phyloP scores from a whole-genome alignment of 2,888 invertebrate species.

The Himalopsyche tibetana region DNA sequence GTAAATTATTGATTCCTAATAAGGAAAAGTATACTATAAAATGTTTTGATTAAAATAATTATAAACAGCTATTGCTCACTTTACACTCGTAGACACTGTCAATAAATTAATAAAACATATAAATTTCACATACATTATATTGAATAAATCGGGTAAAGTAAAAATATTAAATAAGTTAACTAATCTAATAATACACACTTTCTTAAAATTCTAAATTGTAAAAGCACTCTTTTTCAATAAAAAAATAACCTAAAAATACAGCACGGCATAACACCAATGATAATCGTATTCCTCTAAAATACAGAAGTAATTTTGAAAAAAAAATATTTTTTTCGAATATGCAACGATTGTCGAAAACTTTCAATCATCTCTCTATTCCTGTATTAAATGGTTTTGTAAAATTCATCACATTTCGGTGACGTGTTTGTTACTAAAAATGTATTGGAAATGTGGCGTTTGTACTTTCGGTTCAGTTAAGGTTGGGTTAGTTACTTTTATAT shows the following conservation, averaged over 20 bases:
- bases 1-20: conserved; percentile 48
- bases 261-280: conserved; percentile 63
- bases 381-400: conserved; percentile 23
- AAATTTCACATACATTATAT: conserved; percentile 59
- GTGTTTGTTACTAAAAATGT: conserved; percentile 27
- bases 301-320: conserved; percentile 53
- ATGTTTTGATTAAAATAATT: conserved; percentile 47
- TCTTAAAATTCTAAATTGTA: conserved; percentile 62
- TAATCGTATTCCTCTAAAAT: conserved; percentile 51
- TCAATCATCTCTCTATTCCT: neutral
- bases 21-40: conserved; percentile 44
- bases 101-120: conserved; percentile 63
- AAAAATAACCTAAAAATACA: conserved; percentile 66
- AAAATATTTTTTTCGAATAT: conserved; percentile 52
- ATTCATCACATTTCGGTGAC: neutral
- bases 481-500: conserved; percentile 69
- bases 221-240: conserved; percentile 65
- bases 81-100: conserved; percentile 38
- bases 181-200: conserved; percentile 66
- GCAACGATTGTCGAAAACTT: conserved; percentile 58
- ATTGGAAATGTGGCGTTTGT: conserved; percentile 71
- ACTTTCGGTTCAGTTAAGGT: conserved; percentile 71
- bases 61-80: conserved; percentile 50
- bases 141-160: conserved; percentile 55
- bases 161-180: conserved; percentile 63